Conservation (phyloP, 2,888 invertebrate genomes). For the Tenodera sinensis region DNA sequence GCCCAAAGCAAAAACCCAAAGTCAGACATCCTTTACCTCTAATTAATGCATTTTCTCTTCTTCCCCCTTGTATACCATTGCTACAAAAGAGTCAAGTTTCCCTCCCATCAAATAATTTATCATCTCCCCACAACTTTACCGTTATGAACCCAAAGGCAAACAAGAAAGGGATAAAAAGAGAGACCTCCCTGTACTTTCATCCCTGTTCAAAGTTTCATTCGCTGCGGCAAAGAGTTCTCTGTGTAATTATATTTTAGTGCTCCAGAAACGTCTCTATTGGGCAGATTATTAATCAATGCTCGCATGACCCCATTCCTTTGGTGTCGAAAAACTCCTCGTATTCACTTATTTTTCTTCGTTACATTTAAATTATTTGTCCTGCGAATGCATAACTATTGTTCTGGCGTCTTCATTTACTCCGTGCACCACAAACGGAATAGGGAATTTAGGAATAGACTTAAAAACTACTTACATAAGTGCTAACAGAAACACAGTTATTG, state of each 20-base stretch:
- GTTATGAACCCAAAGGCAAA: not conserved
- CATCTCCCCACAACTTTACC: not conserved
- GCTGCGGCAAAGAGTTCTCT: not conserved
- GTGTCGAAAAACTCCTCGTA: not conserved
- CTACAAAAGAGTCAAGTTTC: not conserved
- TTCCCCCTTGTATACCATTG: not conserved
- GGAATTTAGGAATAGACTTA: not conserved
- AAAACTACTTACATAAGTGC: not conserved
- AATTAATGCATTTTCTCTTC: not conserved
- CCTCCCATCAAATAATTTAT: not conserved
- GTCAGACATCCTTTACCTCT: not conserved
- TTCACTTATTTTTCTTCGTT: not conserved
- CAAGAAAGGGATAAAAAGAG: not conserved
- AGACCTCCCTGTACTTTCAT: not conserved
- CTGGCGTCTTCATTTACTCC: too few relatives aligned
- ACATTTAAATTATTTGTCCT: not conserved
- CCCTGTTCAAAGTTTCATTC: not conserved
- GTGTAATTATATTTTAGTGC: not conserved
- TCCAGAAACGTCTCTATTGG: not conserved
- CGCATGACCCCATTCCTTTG: not conserved
- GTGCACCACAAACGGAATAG: not conserved
- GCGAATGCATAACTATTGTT: not conserved
- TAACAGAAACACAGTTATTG: too few relatives aligned
- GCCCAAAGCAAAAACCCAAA: not conserved
- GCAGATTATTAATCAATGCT: not conserved